Conservation (phyloP, 2,797 vertebrate genomes). For the Esox masquinongy region DNA sequence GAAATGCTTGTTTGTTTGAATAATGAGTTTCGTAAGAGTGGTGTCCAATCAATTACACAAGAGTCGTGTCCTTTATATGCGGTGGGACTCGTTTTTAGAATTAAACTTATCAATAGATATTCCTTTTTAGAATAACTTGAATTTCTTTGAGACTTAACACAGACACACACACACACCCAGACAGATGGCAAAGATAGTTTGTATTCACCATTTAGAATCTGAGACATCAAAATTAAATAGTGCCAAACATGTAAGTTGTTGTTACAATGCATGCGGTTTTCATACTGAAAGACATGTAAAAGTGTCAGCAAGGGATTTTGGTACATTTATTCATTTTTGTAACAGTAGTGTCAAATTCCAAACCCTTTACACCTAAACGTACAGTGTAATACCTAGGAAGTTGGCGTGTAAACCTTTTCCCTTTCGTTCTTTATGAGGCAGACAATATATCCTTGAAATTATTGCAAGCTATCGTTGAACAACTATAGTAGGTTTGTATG, state of each 20-base stretch:
- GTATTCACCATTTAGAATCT: constrained; percentile 36
- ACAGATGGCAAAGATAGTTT: constrained; percentile 25
- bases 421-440: not conserved
- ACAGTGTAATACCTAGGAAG: constrained; percentile 36
- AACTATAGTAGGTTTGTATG: constrained; percentile 1
- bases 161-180: not conserved
- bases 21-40: constrained; percentile 26
- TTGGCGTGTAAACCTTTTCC: constrained; percentile 17
- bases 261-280: constrained; percentile 34
- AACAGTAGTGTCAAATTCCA: constrained; percentile 40
- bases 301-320: constrained; percentile 26
- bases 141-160: constrained; percentile 17
- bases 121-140: constrained; percentile 5
- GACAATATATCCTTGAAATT: constrained; percentile 11
- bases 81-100: constrained; percentile 40
- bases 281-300: constrained; percentile 5
- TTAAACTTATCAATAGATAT: constrained; percentile 25
- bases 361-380: constrained; percentile 34
- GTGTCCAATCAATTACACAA: constrained; percentile 3
- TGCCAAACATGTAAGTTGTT: constrained; percentile 65
- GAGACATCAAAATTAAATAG: constrained; percentile 40
- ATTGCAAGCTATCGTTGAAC: constrained; percentile 13
- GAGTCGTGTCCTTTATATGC: constrained; percentile 20
- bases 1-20: constrained; percentile 14
- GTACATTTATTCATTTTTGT: constrained; percentile 34